phyloP scores from a whole-genome alignment of 2,888 invertebrate genomes.

The Isotomurus palustris region DNA sequence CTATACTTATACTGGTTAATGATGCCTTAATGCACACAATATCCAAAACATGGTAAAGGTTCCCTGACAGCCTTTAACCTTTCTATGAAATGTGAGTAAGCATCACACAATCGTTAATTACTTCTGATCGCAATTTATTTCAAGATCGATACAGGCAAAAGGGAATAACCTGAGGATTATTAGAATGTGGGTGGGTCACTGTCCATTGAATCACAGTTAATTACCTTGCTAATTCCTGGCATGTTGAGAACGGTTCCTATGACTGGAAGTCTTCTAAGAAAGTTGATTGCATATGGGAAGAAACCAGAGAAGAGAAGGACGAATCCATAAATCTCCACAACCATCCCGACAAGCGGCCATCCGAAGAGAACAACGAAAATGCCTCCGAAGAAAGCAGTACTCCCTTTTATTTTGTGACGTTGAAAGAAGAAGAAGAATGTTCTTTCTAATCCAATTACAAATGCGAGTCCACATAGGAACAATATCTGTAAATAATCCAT shows the following conservation, averaged over 20 bases:
- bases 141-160: too few relatives aligned
- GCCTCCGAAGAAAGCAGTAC: slow-evolving; percentile 85
- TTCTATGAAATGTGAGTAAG: too few relatives aligned
- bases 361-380: slow-evolving; percentile 87
- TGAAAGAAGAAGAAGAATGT: slow-evolving; percentile 98
- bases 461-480: slow-evolving; percentile 89
- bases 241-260: slow-evolving; percentile 82
- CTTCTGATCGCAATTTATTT: too few relatives aligned
- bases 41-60: too few relatives aligned
- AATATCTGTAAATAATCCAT: slow-evolving; percentile 69
- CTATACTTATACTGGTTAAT: too few relatives aligned
- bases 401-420: slow-evolving; percentile 86
- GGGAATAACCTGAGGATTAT: too few relatives aligned
- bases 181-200: too few relatives aligned
- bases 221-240: slow-evolving; percentile 81
- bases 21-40: too few relatives aligned
- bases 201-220: too few relatives aligned
- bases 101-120: too few relatives aligned
- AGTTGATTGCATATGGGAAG: slow-evolving; percentile 92
- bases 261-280: slow-evolving; percentile 86
- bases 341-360: slow-evolving; percentile 95
- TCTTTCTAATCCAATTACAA: slow-evolving; percentile 91
- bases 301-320: slow-evolving; percentile 82
- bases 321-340: slow-evolving; percentile 95
- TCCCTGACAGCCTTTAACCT: too few relatives aligned